Percentiles rank a stretch among this genome's conserved stretches.
phyloP scores from a whole-genome alignment of 2,797 vertebrate species.

The Nyctalus aviator region DNA sequence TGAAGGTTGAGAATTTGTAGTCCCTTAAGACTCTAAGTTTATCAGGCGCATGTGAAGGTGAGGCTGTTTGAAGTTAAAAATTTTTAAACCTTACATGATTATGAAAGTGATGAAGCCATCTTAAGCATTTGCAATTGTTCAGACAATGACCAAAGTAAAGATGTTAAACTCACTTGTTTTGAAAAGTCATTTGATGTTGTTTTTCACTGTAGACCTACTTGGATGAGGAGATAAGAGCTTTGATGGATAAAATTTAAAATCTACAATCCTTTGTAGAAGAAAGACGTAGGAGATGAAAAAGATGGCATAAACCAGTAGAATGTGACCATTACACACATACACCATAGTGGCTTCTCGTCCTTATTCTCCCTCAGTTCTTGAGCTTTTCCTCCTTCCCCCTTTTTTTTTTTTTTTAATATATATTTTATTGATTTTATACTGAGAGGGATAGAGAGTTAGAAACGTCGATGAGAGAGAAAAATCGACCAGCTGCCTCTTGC shows the following conservation, averaged over 20 bases:
- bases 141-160: not conserved
- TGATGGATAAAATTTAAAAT: not conserved
- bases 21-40: not conserved
- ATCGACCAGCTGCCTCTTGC: too few relatives aligned
- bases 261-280: slow-evolving; percentile 51
- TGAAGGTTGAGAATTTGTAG: not conserved
- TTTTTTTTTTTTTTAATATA: too few relatives aligned
- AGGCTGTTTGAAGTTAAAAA: not conserved
- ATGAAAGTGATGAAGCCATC: not conserved
- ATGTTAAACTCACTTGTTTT: not conserved
- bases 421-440: too few relatives aligned
- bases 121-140: not conserved
- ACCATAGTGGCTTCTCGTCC: rapidly evolving
- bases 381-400: not conserved
- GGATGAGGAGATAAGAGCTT: slow-evolving; percentile 28
- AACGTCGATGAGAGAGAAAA: too few relatives aligned
- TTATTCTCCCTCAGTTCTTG: not conserved
- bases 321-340: rapidly evolving
- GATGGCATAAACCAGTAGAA: not conserved
- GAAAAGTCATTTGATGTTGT: not conserved
- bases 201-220: not conserved
- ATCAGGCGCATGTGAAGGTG: not conserved
- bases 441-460: too few relatives aligned
- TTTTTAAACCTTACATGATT: not conserved
- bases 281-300: not conserved